These are phyloP conservation scores for Penaeus japonicus DNA, from an alignment of 1,140 invertebrate genomes.

Conservation along the genomic window DNA sequence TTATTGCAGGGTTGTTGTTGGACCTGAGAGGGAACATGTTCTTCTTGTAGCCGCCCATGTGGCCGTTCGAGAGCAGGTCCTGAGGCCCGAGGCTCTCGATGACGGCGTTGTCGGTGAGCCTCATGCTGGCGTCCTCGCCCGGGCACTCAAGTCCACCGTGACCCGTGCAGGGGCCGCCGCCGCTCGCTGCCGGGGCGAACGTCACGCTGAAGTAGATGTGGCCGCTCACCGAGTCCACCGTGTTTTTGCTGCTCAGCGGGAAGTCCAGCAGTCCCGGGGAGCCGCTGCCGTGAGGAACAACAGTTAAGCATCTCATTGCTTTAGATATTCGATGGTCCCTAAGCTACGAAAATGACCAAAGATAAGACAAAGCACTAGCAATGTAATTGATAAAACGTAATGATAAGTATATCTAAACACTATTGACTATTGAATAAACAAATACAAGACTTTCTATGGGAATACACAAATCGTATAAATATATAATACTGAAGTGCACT, in stretches of 20 bases:
- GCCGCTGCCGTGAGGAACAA: slow-evolving; percentile 5
- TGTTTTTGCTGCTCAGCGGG: slow-evolving; percentile 34
- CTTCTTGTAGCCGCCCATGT: slow-evolving; percentile 26
- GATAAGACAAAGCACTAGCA: too few relatives aligned
- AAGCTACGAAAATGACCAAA: neutral
- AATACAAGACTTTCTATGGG: too few relatives aligned
- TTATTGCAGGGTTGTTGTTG: neutral
- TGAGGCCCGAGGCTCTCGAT: neutral
- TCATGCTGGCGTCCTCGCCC: slow-evolving; percentile 34
- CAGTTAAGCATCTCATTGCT: neutral
- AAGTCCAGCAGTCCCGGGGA: slow-evolving; percentile 39
- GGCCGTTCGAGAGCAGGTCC: slow-evolving; percentile 35
- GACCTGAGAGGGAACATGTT: neutral
- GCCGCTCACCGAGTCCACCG: slow-evolving; percentile 37
- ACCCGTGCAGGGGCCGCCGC: slow-evolving; percentile 21
- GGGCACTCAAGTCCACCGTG: slow-evolving; percentile 49
- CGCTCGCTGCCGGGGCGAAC: slow-evolving; percentile 23
- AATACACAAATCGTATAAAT: too few relatives aligned
- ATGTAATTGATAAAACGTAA: too few relatives aligned
- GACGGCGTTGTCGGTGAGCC: neutral
- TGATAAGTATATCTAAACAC: too few relatives aligned
- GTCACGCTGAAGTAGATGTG: slow-evolving; percentile 48
- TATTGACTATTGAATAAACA: too few relatives aligned
- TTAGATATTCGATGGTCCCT: too few relatives aligned
- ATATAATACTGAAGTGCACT: too few relatives aligned